A percentile compares a stretch with the other conserved stretches of the same genome.
Conservation (phyloP, 2,888 invertebrate genomes). For the Craniophora ligustri region DNA sequence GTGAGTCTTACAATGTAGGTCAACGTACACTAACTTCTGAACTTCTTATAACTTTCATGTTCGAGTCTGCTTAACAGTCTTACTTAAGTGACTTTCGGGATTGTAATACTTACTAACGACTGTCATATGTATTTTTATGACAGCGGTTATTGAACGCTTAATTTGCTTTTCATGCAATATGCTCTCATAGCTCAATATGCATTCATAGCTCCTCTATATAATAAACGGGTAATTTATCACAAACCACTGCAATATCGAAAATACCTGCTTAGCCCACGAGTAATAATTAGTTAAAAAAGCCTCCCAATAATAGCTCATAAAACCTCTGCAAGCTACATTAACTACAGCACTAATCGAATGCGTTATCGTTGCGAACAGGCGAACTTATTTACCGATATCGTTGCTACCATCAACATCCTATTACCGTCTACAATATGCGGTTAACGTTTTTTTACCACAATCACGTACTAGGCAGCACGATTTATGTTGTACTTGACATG, state of each 20-base stretch:
- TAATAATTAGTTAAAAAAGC: not conserved
- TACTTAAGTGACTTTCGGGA: too few relatives aligned
- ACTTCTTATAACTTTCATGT: too few relatives aligned
- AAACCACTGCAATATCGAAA: too few relatives aligned
- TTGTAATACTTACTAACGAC: too few relatives aligned
- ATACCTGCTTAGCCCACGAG: not conserved
- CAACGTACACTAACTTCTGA: too few relatives aligned
- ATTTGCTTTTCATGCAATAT: too few relatives aligned
- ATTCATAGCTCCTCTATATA: too few relatives aligned
- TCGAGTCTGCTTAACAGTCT: too few relatives aligned
- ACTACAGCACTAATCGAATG: conserved; percentile 29
- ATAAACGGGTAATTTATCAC: not conserved
- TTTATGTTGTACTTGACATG: conserved; percentile 53
- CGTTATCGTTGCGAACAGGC: conserved; percentile 29
- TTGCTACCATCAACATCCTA: conserved; percentile 40
- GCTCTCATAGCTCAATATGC: too few relatives aligned
- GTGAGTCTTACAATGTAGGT: too few relatives aligned
- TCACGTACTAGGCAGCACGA: conserved; percentile 34
- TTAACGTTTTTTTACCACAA: conserved; percentile 36
- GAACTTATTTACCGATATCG: conserved; percentile 47
- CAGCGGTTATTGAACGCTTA: too few relatives aligned
- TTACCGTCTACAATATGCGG: conserved; percentile 30
- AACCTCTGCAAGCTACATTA: conserved; percentile 18
- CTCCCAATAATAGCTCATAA: conserved; percentile 1
- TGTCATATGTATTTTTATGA: too few relatives aligned